Percentiles rank a stretch among this genome's conserved stretches.
These are phyloP conservation scores for Mesitornis unicolor DNA, from an alignment of 2,113 vertebrate genomes.

Conservation along the genomic window DNA sequence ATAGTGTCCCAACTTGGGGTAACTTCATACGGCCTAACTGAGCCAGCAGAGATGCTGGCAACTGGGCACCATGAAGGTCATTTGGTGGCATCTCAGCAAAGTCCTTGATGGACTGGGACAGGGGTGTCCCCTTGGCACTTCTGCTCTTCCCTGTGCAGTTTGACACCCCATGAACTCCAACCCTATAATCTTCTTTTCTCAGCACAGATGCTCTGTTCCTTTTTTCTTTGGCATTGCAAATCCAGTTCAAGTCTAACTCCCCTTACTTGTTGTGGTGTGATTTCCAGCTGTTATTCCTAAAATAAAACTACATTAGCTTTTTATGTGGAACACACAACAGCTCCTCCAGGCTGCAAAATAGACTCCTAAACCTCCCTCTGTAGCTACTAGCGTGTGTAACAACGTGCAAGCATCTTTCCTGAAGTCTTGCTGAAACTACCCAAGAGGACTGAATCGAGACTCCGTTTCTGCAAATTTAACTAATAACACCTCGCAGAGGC, in stretches of 20 bases:
- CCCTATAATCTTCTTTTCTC: not conserved
- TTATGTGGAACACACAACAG: not conserved
- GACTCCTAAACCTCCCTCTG: not conserved
- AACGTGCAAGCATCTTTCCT: not conserved
- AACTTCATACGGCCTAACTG: not conserved
- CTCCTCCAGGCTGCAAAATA: not conserved
- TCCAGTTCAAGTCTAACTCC: not conserved
- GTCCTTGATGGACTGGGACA: fast-evolving
- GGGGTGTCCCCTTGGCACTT: not conserved
- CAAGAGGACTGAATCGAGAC: not conserved
- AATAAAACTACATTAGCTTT: not conserved
- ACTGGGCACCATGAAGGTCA: fast-evolving
- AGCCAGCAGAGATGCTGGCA: fast-evolving
- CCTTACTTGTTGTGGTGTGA: not conserved
- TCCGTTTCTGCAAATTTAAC: not conserved
- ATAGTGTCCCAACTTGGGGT: fast-evolving
- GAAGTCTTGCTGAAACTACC: not conserved
- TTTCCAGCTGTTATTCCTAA: not conserved
- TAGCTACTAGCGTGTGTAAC: not conserved
- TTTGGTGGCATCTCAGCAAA: not conserved
- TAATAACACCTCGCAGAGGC: not conserved
- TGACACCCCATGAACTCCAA: not conserved
- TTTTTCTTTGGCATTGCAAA: not conserved
- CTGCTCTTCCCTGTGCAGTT: not conserved
- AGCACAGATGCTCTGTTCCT: not conserved